Base-by-base conservation (phyloP, 2,888 invertebrate genomes). In the Orchestes rusci region DNA sequence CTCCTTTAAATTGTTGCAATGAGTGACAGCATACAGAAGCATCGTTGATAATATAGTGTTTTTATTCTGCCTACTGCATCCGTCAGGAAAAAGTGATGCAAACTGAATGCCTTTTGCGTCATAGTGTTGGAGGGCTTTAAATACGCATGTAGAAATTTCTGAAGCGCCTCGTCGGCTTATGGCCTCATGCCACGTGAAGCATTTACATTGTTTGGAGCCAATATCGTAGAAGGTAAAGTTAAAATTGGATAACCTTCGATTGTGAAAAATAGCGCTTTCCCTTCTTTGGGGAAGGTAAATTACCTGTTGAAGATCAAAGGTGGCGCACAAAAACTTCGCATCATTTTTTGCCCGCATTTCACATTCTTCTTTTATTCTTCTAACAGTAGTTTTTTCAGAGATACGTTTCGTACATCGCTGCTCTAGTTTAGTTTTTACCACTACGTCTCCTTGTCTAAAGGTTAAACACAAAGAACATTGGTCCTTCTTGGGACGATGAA, bases 401-500 rank as follows among this genome's bases (percentile, higher is more conserved):
- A 18, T 17, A 17, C 19, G 35, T 18, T 18, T 35, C n/a, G 17
- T 13, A 19, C 19, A 35, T 5, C 16, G 13, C 8, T 17, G 8
- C 7, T 12, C 13, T 32, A 52, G 27, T 31, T 37, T 38, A n/a
- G 16, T 15, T 47, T 53, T 52, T 18, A 27, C 38, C 17, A 32
- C 30, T 20, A 47, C 51, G 29, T 46, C 35, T 20, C 49, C 47
- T 39, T 49, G 16, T 34, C 34, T 46, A 40, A 36, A 53, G 8
- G 47, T 45, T 10, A 42, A 17, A 41, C 55, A 56, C 17, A 50
- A 43, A 12, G 48, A 45, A 44, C 54, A 57, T 35, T 51, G 51
- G 39, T 56, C 55, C 34, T 56, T 55, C 39, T 56, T 55, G 12
- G 55, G 52, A 2, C 38, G 31, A 37, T 47, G 45, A 34, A 55